Evolutionary conservation across 2,113 vertebrate genomes (phyloP), one percentile per base, ranked within the genome.

Genomic region (Rhinopomastus cyanomelas): DNA sequence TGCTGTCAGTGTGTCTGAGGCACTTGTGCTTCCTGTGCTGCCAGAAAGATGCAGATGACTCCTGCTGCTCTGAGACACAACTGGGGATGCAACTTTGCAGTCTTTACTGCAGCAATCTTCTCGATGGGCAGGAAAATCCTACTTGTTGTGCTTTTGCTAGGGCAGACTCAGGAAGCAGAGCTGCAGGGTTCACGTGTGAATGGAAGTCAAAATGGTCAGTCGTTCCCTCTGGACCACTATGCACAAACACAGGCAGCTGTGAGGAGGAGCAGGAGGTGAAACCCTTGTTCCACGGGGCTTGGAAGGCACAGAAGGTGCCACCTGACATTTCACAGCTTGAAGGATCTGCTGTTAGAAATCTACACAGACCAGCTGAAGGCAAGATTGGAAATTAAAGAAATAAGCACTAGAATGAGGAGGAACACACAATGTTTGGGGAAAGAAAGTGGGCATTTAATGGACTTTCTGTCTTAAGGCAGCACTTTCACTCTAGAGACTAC

Each of bases 41-140:
- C 72, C 60, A 81, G 56, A 67, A 52, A 62, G 23, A 65, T 3
- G 21, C 13, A 74, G 82, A 51, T 0, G 5, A 61, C 18, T 66
- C 68, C 39, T 44, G 73, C 16, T 16, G 60, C 57, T 74, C 68
- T 36, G 60, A 91, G 56, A 76, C 57, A 27, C 56, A 85, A 2
- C 37, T 6, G 17, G 71, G n/a, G 44, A 57, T 46, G 46, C 26
- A 85, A 79, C 23, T 5, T 5, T 0, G 0, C 39, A 1, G 2
- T 19, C 71, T 21, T 29, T 42, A 53, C 73, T 42, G 67, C 66
- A 73, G 87, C 77, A 32, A 34, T 44, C 60, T 48, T 51, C 26
- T 18, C 12, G 2, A 32, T 36, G 46, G 44, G 44, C 12, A 22
- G 34, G 20, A 56, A 71, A 89, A 87, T 30, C 78, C 46, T 73